These are phyloP conservation scores for Plebejus argus DNA, from an alignment of 2,888 invertebrate species.

Conservation along the genomic window DNA sequence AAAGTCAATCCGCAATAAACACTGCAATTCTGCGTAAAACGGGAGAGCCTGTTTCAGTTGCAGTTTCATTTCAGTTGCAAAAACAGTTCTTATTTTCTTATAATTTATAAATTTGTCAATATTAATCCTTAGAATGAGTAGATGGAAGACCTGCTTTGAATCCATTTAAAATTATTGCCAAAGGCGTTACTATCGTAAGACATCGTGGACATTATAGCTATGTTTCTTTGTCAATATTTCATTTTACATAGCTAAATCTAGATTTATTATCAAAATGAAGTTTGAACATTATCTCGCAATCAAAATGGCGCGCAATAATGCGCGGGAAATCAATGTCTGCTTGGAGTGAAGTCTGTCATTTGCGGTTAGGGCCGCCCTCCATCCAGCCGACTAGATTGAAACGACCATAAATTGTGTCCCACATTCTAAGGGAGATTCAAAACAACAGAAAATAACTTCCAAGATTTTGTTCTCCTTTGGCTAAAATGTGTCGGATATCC, in stretches of 20 bases:
- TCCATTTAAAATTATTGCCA: too few relatives aligned
- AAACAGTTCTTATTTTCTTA: too few relatives aligned
- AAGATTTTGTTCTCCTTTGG: too few relatives aligned
- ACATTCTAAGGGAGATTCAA: not conserved
- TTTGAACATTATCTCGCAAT: not conserved
- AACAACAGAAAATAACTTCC: not conserved
- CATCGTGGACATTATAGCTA: too few relatives aligned
- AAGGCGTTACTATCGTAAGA: too few relatives aligned
- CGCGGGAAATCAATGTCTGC: conserved; percentile 11
- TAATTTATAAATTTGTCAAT: too few relatives aligned
- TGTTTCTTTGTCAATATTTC: too few relatives aligned
- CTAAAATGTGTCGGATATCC: too few relatives aligned
- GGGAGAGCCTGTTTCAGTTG: not conserved
- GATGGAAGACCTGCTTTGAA: too few relatives aligned
- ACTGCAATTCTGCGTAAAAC: conserved; percentile 9
- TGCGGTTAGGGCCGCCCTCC: not conserved
- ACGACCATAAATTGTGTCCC: not conserved
- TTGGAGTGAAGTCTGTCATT: conserved; percentile 19
- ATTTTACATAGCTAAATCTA: not conserved
- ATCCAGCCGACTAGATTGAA: not conserved
- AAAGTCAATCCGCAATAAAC: conserved; percentile 12
- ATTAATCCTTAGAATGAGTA: too few relatives aligned
- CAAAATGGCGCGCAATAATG: conserved; percentile 8
- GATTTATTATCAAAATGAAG: not conserved
- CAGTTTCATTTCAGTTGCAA: too few relatives aligned